Evolutionary conservation across 2,888 invertebrate species (phyloP), one percentile per base, ranked within the genome.

Genomic region (Ormia ochracea): DNA sequence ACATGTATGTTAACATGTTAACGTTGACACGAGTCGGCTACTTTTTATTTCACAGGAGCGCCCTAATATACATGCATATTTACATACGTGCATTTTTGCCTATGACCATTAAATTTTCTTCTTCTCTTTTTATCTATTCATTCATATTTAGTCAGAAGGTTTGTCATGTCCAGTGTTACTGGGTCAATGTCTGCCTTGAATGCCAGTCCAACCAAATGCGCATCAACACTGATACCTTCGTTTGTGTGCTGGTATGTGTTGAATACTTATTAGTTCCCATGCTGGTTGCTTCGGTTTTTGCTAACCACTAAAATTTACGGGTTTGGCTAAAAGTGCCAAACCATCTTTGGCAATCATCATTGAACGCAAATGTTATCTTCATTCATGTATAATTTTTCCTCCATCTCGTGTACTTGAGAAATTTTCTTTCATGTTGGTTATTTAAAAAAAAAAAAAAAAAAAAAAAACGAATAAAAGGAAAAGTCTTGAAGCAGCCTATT

Each of bases 141-240:
- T 26, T 41, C 38, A 19, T n/a, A 33, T 41, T 31, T 26, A 45
- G 38, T 33, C 19, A 14, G 50, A 33, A 50, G 56, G 38, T 14
- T 59, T 74, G 69, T 43, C 43, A 48, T 80, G 80, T 76, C 76
- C 56, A 76, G 76, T 76, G 80, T 80, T 76, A 80, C 61, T 80
- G 59, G 80, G 80, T 80, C 80, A 80, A 76, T 80, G 69, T 70
- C 54, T 65, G 23, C 43, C 52, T 63, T 36, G 33, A 61, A 70
- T 72, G 58, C 58, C 23, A 38, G 52, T 23, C 12, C 33, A 43
- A 45, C 31, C 23, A 33, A 33, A 59, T 59, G 45, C 31, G 12
- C 9, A 19, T 45, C 19, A 41, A 10, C 48, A 52, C 43, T 70
- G 31, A 54, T 50, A 54, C 50, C 58, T 58, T 68, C 28, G 17